These are phyloP conservation scores for Drosophila melanica DNA, from an alignment of 1,140 invertebrate genomes.

Conservation along the genomic window DNA sequence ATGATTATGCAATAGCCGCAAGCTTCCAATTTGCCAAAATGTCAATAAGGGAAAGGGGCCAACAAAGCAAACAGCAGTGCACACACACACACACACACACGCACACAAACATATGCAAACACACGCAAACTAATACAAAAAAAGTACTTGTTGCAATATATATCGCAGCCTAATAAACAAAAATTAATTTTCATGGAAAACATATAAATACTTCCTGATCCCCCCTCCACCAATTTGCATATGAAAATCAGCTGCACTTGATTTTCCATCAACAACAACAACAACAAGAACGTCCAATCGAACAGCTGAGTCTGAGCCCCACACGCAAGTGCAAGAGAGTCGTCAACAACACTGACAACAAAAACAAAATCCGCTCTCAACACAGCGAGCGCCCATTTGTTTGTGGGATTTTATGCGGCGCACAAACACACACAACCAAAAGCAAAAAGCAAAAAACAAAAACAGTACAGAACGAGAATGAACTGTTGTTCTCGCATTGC, in stretches of 20 bases:
- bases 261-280: constrained; percentile 28
- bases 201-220: constrained; percentile 18
- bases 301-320: constrained; percentile 53
- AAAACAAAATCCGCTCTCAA: constrained; percentile 22
- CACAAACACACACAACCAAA: constrained; percentile 35
- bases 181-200: constrained; percentile 14
- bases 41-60: constrained; percentile 21
- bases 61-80: constrained; percentile 12
- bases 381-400: constrained; percentile 32
- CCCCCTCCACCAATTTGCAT: constrained; percentile 8
- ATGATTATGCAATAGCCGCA: constrained; percentile 65
- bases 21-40: constrained; percentile 38
- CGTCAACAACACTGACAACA: constrained; percentile 9
- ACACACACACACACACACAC: not conserved
- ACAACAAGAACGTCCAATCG: constrained; percentile 5
- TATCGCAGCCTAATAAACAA: not conserved
- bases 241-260: constrained; percentile 43
- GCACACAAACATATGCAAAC: not conserved
- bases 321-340: constrained; percentile 54
- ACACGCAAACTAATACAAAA: not conserved
- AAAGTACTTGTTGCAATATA: constrained; percentile 6
- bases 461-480: constrained; percentile 31
- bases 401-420: constrained; percentile 40
- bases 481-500: too few species aligned
- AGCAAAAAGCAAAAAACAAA: constrained; percentile 47